Percentiles rank a stretch among this genome's conserved stretches.
Evolutionary conservation across 2,888 invertebrate species (phyloP).

Genomic region (Stenichneumon culpator): DNA sequence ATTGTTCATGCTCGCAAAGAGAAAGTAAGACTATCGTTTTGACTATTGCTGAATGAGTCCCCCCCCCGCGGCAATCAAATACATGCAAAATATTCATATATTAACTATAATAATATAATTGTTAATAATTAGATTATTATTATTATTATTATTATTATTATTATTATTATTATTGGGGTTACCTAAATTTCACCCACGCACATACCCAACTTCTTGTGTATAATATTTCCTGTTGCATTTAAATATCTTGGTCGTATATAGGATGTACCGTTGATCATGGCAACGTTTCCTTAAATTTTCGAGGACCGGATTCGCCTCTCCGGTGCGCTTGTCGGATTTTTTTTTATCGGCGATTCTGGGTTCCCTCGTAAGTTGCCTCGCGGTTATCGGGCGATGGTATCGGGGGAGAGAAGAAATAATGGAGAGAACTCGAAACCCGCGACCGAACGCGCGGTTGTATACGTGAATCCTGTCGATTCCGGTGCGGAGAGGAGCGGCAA

Average conservation of each 20-base stretch:
- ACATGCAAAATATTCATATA: too few species aligned
- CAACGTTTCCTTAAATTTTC: slow-evolving; percentile 26
- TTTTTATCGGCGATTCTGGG: background rate
- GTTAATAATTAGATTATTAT: background rate
- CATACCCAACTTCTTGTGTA: background rate
- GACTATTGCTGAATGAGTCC: too few species aligned
- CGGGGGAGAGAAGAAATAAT: slow-evolving; percentile 13
- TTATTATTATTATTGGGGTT: background rate
- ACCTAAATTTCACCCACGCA: too few species aligned
- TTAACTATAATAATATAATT: too few species aligned
- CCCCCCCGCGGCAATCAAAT: too few species aligned
- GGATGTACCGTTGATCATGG: slow-evolving; percentile 26
- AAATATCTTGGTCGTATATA: slow-evolving; percentile 1
- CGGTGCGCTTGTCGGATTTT: background rate
- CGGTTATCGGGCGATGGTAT: slow-evolving; percentile 2
- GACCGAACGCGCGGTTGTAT: background rate
- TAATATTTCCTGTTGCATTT: background rate
- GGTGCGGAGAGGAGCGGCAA: slow-evolving; percentile 26
- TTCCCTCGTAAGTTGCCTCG: slow-evolving; percentile 9
- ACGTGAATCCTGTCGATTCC: background rate
- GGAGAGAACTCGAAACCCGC: background rate
- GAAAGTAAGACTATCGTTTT: too few species aligned
- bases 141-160: slow-evolving; percentile 16
- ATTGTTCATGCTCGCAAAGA: too few species aligned
- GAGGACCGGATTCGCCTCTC: background rate